A percentile compares a stretch with the other conserved stretches of the same genome.
Conservation (phyloP, 2,888 invertebrate genomes). For the Pheosia tremula region DNA sequence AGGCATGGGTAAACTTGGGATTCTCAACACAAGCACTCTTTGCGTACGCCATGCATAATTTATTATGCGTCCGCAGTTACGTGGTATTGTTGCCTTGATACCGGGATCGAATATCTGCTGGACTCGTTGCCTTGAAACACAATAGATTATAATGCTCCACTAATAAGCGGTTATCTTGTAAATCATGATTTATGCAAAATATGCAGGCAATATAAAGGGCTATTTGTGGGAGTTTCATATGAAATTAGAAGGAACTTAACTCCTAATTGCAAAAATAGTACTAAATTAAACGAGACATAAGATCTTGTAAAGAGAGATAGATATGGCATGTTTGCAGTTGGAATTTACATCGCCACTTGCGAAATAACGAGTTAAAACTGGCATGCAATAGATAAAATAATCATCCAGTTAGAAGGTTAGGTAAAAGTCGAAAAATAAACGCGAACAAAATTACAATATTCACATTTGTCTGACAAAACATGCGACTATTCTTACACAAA, state of each 20-base stretch:
- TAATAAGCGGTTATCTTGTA: conserved; percentile 35
- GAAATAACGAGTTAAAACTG: not conserved
- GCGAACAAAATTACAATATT: conserved; percentile 25
- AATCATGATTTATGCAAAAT: conserved; percentile 15
- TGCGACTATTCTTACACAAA: conserved; percentile 35
- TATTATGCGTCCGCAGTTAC: conserved; percentile 46
- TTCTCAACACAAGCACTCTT: conserved; percentile 42
- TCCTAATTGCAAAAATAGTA: no score
- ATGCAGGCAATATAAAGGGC: not conserved
- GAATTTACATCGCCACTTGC: no score
- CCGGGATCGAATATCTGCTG: conserved; percentile 53
- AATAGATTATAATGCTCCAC: conserved; percentile 32
- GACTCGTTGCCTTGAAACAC: conserved; percentile 49
- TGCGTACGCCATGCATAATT: conserved; percentile 48
- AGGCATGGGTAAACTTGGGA: conserved; percentile 43
- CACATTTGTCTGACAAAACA: conserved; percentile 31
- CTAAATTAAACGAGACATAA: no score
- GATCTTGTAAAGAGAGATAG: no score
- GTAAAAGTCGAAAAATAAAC: conserved; percentile 28
- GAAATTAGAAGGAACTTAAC: no score
- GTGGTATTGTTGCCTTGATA: conserved; percentile 52
- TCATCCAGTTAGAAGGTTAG: conserved; percentile 12
- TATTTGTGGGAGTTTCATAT: not conserved
- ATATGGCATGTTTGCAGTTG: no score
- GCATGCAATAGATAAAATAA: not conserved